Conservation (phyloP, 2,888 invertebrate genomes). For the Torymus tubicola region DNA sequence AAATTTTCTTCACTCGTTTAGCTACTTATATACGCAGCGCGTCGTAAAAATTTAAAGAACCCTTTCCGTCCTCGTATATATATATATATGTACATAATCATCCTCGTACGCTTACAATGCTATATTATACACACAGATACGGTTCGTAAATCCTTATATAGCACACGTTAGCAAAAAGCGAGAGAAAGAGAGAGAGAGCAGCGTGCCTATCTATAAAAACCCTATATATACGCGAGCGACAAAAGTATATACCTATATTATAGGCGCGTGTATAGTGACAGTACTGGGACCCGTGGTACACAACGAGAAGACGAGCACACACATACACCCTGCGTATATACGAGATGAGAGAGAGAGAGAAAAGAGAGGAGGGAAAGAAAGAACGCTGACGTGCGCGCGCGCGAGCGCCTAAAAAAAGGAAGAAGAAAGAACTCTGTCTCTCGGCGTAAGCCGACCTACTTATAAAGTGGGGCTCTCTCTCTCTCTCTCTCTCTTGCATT, state of each 20-base stretch:
- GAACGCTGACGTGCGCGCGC: too few relatives aligned
- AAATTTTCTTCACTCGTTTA: not conserved
- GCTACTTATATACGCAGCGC: not conserved
- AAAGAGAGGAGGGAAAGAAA: not conserved
- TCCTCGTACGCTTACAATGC: not conserved
- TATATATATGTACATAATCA: slow-evolving; percentile 2
- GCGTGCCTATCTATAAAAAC: slow-evolving; percentile 37
- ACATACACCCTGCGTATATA: slow-evolving; percentile 17
- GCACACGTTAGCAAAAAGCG: too few relatives aligned
- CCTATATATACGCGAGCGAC: slow-evolving; percentile 38
- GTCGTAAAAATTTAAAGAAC: not conserved
- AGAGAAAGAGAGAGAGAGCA: not conserved
- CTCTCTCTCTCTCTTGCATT: slow-evolving; percentile 38
- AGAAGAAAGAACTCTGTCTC: slow-evolving; percentile 30
- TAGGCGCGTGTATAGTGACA: slow-evolving; percentile 44
- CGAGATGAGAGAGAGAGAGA: slow-evolving; percentile 32
- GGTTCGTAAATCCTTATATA: slow-evolving; percentile 42
- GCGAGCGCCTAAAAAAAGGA: too few relatives aligned
- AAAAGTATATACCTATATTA: too few relatives aligned
- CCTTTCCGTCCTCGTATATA: not conserved
- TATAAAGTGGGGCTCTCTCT: slow-evolving; percentile 68
- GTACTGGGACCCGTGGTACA: slow-evolving; percentile 24
- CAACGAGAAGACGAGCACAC: slow-evolving; percentile 42
- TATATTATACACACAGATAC: not conserved
- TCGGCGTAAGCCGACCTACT: slow-evolving; percentile 68